Evolutionary conservation across 1,140 invertebrate genomes (phyloP).

Genomic region (Drosophila sp.): DNA sequence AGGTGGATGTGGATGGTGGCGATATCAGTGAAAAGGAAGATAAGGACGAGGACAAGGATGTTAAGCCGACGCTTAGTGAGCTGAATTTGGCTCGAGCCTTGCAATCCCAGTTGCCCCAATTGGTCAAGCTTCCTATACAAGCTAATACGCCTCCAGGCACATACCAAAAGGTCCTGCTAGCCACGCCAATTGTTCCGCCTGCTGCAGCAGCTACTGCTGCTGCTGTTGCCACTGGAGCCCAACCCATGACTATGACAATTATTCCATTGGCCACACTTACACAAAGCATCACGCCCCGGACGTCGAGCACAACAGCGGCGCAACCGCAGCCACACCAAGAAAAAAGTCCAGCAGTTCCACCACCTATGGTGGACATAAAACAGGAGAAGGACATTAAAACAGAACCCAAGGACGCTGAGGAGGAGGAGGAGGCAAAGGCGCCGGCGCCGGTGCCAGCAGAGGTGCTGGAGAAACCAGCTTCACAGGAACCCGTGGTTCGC

Average conservation of each 20-base stretch:
- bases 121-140: slow-evolving; percentile 55
- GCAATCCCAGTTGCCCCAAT: slow-evolving; percentile 45
- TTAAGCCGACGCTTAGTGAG: slow-evolving; percentile 58
- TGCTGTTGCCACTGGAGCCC: slow-evolving; percentile 28
- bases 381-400: slow-evolving; percentile 55
- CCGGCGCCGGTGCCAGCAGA: not conserved
- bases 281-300: slow-evolving; percentile 62
- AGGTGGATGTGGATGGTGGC: slow-evolving; percentile 65
- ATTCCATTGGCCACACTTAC: slow-evolving; percentile 72
- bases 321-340: slow-evolving; percentile 21
- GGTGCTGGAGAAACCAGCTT: not conserved
- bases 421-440: not conserved
- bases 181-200: slow-evolving; percentile 68
- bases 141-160: slow-evolving; percentile 57
- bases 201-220: slow-evolving; percentile 34
- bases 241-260: slow-evolving; percentile 77
- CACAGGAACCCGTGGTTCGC: slow-evolving; percentile 10
- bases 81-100: slow-evolving; percentile 40
- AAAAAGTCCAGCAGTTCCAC: slow-evolving; percentile 50
- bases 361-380: slow-evolving; percentile 73
- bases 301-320: slow-evolving; percentile 1
- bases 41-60: slow-evolving; percentile 39
- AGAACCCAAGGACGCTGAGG: slow-evolving; percentile 19
- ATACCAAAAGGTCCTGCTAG: slow-evolving; percentile 73
- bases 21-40: slow-evolving; percentile 49